These are phyloP conservation scores for Sarcophaga rosellei DNA, from an alignment of 2,888 invertebrate genomes.

Conservation along the genomic window DNA sequence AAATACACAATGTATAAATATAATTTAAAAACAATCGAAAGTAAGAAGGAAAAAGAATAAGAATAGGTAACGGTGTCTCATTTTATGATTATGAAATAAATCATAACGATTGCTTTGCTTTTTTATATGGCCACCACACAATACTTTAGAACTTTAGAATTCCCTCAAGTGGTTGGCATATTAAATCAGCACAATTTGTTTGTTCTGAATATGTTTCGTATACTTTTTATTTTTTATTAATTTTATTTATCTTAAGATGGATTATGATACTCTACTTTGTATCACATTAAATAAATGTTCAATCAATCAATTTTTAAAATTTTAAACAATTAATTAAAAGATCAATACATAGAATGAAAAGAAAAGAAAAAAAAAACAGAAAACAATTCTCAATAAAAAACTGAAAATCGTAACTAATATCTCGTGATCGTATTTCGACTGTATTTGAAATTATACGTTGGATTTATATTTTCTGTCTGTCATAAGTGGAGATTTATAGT, in stretches of 20 bases:
- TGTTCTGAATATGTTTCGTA: too few relatives aligned
- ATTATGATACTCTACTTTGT: slow-evolving; percentile 33
- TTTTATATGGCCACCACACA: neutral
- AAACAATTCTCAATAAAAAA: neutral
- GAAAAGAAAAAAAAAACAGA: neutral
- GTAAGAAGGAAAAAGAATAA: slow-evolving; percentile 39
- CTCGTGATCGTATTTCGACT: neutral
- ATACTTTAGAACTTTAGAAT: neutral
- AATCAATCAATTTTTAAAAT: slow-evolving; percentile 50
- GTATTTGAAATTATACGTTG: neutral
- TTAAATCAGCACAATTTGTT: neutral
- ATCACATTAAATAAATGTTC: slow-evolving; percentile 43
- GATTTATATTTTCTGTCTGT: neutral
- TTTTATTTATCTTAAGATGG: too few relatives aligned
- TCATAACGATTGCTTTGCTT: slow-evolving; percentile 31
- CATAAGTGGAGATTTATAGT: neutral
- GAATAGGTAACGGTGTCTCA: slow-evolving; percentile 45
- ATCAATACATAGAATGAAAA: neutral
- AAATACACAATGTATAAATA: neutral
- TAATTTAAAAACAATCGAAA: slow-evolving; percentile 49
- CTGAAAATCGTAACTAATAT: neutral
- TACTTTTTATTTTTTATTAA: too few relatives aligned
- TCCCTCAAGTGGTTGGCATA: neutral
- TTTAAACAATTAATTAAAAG: slow-evolving; percentile 23
- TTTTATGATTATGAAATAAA: slow-evolving; percentile 57